Base-by-base conservation (phyloP, 2,888 invertebrate species). In the Lutraria lutraria region DNA sequence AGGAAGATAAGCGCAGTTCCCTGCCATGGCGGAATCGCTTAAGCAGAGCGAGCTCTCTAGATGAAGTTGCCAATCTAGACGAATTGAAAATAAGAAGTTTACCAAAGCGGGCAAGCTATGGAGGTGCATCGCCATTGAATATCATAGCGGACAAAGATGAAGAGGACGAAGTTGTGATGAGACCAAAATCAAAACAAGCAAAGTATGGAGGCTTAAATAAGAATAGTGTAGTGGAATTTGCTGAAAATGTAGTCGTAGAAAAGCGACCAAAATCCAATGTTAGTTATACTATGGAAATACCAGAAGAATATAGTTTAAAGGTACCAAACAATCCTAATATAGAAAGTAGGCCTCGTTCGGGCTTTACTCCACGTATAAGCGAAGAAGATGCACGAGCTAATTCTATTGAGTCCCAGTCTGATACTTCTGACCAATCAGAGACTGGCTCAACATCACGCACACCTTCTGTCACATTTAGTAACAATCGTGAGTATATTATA, bases 1-100 rank as follows among this genome's bases (percentile, higher is more conserved):
- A 95, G 68, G 94, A 95, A 53, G 94, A 94, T 13, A 94, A 94
- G 81, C 79, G 93, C 15, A 94, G 90, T 86, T 93, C 94, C 19
- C 86, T 91, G 1, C 92, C 92, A 4, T 90, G 90, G 92, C 81
- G 83, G 54, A 90, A 90, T 63, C 79, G 92, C n/a, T 63, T 91
- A 8, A 92, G 92, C 68, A 86, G 92, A n/a, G 86, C 91, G 19
- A 92, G 60, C 83, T 91, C 91, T 2, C 81, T 91, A 12, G 90
- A 90, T 63, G 85, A 83, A 25, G 63, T 60, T 16, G 76, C 81
- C 8, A 68, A 34, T 13, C 29, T 72, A 0, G 91, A 92, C 43
- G 90, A 91, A 60, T 76, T 83, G 8, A 92, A 92, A 56, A 85
- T 87, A 4, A 82, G 88, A 43, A 89, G 89, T 83, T 56, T 92